Evolutionary conservation across 2,113 vertebrate genomes (phyloP).

Genomic region (Arenaria interpres): DNA sequence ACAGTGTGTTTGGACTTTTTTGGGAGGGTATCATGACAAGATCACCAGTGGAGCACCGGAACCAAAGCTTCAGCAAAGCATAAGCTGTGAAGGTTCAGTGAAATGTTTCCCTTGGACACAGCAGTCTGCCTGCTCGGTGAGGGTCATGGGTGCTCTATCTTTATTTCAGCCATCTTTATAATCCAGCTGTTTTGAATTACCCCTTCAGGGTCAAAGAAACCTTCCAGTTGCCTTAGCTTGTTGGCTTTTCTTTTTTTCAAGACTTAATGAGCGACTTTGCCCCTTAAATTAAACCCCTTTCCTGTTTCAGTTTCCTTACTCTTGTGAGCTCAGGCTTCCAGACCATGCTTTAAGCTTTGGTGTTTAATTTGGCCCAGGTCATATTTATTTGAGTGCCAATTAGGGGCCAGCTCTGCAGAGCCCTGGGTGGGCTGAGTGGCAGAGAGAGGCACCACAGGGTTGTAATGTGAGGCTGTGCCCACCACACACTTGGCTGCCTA

Average conservation of each 20-base stretch:
- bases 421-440: neutral
- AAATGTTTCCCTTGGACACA: neutral
- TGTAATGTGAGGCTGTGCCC: neutral
- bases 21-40: neutral
- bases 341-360: neutral
- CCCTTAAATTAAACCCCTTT: neutral
- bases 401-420: neutral
- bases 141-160: neutral
- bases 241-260: neutral
- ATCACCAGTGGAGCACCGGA: neutral
- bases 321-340: neutral
- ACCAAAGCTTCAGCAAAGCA: neutral
- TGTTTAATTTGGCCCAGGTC: neutral
- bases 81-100: neutral
- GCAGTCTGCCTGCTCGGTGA: neutral
- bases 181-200: neutral
- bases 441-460: neutral
- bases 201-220: neutral
- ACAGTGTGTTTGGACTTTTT: neutral
- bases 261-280: neutral
- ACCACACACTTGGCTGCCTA: neutral
- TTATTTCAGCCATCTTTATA: neutral
- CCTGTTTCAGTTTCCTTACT: neutral
- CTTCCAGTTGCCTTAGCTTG: neutral
- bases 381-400: neutral